A percentile compares a stretch with the other conserved stretches of the same genome.
Conservation (phyloP, 2,888 invertebrate genomes). For the Chironomus riparius region DNA sequence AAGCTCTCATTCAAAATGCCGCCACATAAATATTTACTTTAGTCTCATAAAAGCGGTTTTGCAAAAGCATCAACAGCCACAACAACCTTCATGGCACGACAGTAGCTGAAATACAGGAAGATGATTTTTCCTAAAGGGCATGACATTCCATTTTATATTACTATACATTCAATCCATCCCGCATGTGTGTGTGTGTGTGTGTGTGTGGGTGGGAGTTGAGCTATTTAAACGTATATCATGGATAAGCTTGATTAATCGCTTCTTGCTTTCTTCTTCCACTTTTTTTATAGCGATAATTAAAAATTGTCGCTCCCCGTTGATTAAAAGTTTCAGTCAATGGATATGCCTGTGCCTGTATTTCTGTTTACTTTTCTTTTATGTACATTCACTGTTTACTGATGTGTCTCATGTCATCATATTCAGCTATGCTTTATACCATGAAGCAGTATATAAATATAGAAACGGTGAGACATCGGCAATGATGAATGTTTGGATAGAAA, state of each 20-base stretch:
- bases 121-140: background rate
- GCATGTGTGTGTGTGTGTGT: background rate
- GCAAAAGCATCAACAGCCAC: background rate
- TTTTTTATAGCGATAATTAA: background rate
- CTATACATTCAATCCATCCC: background rate
- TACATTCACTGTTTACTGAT: background rate
- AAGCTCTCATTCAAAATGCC: no score
- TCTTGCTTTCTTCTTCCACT: no score
- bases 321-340: background rate
- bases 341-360: background rate
- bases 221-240: background rate
- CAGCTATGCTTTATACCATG: no score
- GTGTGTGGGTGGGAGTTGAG: background rate
- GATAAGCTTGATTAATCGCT: background rate
- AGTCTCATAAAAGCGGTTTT: background rate
- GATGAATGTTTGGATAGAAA: no score
- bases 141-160: background rate
- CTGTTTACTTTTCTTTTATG: background rate
- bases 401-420: background rate
- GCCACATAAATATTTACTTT: slow-evolving; percentile 1
- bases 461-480: no score
- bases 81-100: background rate
- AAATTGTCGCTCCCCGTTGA: background rate
- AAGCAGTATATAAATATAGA: no score
- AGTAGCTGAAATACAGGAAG: no score